A percentile compares a stretch with the other conserved stretches of the same genome.
These are phyloP conservation scores for Laothoe populi DNA, from an alignment of 2,888 invertebrate species.

Conservation along the genomic window DNA sequence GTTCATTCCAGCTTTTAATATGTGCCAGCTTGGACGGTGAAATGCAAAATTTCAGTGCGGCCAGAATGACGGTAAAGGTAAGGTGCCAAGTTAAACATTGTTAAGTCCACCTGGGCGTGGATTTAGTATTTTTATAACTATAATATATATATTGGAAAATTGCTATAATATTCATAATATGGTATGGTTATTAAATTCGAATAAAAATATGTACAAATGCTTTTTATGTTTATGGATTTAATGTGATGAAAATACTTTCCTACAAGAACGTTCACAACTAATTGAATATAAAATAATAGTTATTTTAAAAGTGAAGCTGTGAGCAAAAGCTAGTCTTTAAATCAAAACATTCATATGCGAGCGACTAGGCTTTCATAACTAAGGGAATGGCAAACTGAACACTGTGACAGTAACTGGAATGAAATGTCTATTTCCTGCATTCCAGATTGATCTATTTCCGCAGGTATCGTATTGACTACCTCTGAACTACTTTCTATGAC, in stretches of 20 bases:
- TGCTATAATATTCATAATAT: too few relatives aligned
- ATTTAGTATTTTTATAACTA: not conserved
- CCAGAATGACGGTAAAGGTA: not conserved
- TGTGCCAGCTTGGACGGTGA: not conserved
- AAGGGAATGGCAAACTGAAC: conserved; percentile 39
- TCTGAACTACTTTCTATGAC: not conserved
- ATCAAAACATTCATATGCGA: too few relatives aligned
- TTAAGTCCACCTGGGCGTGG: not conserved
- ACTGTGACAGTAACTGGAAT: conserved; percentile 62
- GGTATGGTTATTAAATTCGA: too few relatives aligned
- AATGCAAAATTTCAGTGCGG: conserved; percentile 11
- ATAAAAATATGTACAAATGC: too few relatives aligned
- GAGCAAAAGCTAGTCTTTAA: too few relatives aligned
- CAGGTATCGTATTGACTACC: conserved; percentile 35
- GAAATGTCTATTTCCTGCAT: conserved; percentile 67
- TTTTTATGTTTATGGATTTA: too few relatives aligned
- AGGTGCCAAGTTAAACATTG: conserved; percentile 11
- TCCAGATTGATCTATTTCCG: conserved; percentile 73
- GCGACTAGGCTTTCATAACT: not conserved
- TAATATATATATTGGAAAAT: too few relatives aligned
- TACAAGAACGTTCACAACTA: too few relatives aligned
- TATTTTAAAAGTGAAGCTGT: too few relatives aligned
- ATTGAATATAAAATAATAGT: too few relatives aligned
- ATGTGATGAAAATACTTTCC: too few relatives aligned
- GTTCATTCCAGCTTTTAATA: not conserved